Base-by-base conservation (phyloP, 2,113 vertebrate species). In the Circaetus gallicus region DNA sequence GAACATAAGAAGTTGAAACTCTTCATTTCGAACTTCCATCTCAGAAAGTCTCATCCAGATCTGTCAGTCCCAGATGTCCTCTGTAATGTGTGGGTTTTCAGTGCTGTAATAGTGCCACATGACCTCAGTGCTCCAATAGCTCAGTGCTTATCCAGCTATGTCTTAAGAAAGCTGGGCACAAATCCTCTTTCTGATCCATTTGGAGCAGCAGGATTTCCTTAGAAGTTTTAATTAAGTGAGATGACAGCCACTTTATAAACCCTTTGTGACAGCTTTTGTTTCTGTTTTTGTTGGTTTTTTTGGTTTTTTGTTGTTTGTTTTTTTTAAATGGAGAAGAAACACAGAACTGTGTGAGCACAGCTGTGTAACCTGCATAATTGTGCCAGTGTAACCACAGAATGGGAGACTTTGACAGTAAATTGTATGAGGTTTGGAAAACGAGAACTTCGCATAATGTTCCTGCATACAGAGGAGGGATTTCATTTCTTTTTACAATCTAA, bases 101-200 rank as follows among this genome's bases (percentile, higher is more conserved):
- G 14, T 5, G 6, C 6, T 66, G 16, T 31, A 20, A 16, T 1
- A 36, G 7, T 15, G 19, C 3, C 2, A 6, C 2, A 6, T 11
- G 5, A 31, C 14, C 9, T 45, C 59, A 31, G 63, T 2, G 16
- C 16, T 71, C 50, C 22, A 13, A 58, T 18, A 69, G 9, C 9
- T 82, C 19, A 10, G 24, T 26, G 15, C 13, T 24, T 38, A 10
- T 34, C 31, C 26, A 19, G 6, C 7, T 13, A 0, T 16, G 15
- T 13, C 50, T 70, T 62, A 34, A 71, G 34, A 53, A 73, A 92
- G 19, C 0, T 36, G 24, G 29, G 10, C 25, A 55, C 10, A 67
- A 61, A 69, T 58, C 5, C 25, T 62, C 47, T 34, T 62, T 81
- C 28, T 61, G 34, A 81, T n/a, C 67, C 13, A 3, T 56, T 66